These are phyloP conservation scores for Conomelus anceps DNA, from an alignment of 2,888 invertebrate genomes.

Conservation along the genomic window DNA sequence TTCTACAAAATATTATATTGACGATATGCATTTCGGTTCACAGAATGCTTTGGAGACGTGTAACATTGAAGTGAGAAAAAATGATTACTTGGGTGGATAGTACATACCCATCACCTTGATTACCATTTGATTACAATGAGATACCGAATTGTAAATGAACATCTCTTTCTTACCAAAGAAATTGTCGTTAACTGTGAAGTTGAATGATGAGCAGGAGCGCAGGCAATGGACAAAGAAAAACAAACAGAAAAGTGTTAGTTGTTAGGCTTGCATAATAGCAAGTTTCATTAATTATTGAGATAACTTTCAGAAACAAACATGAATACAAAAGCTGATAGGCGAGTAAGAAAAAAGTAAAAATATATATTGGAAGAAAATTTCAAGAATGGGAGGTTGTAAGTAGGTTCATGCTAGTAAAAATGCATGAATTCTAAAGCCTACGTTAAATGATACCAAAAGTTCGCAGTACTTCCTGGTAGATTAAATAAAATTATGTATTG, in stretches of 20 bases:
- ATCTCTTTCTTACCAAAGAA: slow-evolving; percentile 85
- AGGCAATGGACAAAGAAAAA: slow-evolving; percentile 32
- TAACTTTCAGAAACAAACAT: not conserved
- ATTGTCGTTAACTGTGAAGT: slow-evolving; percentile 93
- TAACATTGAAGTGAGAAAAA: not conserved
- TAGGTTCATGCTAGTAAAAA: too few relatives aligned
- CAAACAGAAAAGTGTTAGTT: slow-evolving; percentile 32
- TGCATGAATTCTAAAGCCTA: too few relatives aligned
- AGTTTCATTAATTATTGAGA: not conserved
- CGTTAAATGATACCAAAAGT: too few relatives aligned
- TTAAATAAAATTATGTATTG: too few relatives aligned
- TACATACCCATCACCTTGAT: not conserved
- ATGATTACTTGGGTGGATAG: not conserved
- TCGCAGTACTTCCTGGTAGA: too few relatives aligned
- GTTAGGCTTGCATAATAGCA: not conserved
- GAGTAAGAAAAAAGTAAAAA: too few relatives aligned
- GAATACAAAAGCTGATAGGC: not conserved
- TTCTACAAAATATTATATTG: too few relatives aligned
- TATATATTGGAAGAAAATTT: too few relatives aligned
- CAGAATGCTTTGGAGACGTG: not conserved
- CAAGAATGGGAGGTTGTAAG: too few relatives aligned
- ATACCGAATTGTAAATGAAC: not conserved
- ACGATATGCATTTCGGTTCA: not conserved
- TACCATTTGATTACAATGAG: not conserved
- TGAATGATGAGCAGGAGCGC: slow-evolving; percentile 30